A percentile compares a stretch with the other conserved stretches of the same genome.
These are phyloP conservation scores for Melieria crassipennis DNA, from an alignment of 2,888 invertebrate genomes.

Conservation along the genomic window DNA sequence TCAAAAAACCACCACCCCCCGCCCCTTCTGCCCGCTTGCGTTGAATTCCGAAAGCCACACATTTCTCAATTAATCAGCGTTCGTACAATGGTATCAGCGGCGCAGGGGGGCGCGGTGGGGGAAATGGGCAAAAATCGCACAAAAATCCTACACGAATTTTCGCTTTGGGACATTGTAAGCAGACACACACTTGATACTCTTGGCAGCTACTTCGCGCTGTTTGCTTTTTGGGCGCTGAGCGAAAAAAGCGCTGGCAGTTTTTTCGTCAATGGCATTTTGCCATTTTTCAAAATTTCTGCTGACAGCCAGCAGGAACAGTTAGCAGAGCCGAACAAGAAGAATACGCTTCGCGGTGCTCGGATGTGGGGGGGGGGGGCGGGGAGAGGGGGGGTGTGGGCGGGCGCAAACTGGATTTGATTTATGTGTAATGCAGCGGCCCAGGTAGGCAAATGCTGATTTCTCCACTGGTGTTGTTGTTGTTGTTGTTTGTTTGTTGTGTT, in stretches of 20 bases:
- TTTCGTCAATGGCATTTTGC: conserved; percentile 59
- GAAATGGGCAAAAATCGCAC: conserved; percentile 3
- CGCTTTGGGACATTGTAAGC: conserved; percentile 58
- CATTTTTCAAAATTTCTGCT: conserved; percentile 59
- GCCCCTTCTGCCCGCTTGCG: neutral
- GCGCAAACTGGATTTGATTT: too few species aligned
- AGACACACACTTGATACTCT: conserved; percentile 43
- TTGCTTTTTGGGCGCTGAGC: neutral
- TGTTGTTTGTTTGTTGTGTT: too few species aligned
- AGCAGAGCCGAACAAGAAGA: too few species aligned
- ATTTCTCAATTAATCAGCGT: conserved; percentile 55
- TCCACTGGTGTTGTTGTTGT: too few species aligned
- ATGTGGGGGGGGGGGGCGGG: too few species aligned
- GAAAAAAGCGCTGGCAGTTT: conserved; percentile 28
- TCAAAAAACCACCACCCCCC: neutral
- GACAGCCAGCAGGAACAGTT: conserved; percentile 47
- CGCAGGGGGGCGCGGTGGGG: neutral
- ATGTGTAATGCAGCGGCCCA: too few species aligned
- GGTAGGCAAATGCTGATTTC: too few species aligned
- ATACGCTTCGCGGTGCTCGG: too few species aligned
- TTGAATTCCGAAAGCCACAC: conserved; percentile 30
- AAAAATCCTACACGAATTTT: conserved; percentile 56
- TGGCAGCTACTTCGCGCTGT: neutral
- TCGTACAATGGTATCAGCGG: conserved; percentile 27
- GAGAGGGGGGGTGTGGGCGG: too few species aligned